Conservation (phyloP, 2,888 invertebrate genomes). For the Rhingia rostrata region DNA sequence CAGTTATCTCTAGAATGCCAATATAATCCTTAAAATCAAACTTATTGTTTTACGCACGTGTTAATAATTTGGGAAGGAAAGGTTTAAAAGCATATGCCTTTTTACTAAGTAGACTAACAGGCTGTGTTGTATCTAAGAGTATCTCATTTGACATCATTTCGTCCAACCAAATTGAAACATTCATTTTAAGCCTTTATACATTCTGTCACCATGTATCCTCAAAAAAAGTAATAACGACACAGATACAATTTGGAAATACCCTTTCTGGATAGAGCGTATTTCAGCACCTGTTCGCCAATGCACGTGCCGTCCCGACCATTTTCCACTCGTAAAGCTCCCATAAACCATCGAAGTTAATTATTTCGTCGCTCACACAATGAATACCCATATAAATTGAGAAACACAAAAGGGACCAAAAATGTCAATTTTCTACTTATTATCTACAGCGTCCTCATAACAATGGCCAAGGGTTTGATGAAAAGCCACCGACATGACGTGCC, state of each 20-base stretch:
- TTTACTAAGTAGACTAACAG: too few relatives aligned
- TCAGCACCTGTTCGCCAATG: slow-evolving; percentile 4
- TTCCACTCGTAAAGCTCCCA: neutral
- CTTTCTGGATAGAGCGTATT: too few relatives aligned
- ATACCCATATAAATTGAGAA: neutral
- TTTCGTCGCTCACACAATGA: neutral
- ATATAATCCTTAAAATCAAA: too few relatives aligned
- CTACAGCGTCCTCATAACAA: neutral
- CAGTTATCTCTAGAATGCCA: too few relatives aligned
- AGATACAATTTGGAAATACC: too few relatives aligned
- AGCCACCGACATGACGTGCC: neutral
- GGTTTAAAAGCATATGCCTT: too few relatives aligned
- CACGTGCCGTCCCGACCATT: neutral
- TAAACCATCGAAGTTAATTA: slow-evolving; percentile 8
- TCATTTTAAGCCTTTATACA: neutral
- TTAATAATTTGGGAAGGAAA: too few relatives aligned
- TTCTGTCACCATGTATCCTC: neutral
- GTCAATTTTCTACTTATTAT: neutral
- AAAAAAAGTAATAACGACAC: neutral
- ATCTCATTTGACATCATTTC: too few relatives aligned
- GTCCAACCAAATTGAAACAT: neutral
- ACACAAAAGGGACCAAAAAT: neutral
- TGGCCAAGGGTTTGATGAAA: neutral
- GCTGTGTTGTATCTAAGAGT: too few relatives aligned
- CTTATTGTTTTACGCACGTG: too few relatives aligned